These are phyloP conservation scores for Microplitis manilae DNA, from an alignment of 2,888 invertebrate species.

Conservation along the genomic window DNA sequence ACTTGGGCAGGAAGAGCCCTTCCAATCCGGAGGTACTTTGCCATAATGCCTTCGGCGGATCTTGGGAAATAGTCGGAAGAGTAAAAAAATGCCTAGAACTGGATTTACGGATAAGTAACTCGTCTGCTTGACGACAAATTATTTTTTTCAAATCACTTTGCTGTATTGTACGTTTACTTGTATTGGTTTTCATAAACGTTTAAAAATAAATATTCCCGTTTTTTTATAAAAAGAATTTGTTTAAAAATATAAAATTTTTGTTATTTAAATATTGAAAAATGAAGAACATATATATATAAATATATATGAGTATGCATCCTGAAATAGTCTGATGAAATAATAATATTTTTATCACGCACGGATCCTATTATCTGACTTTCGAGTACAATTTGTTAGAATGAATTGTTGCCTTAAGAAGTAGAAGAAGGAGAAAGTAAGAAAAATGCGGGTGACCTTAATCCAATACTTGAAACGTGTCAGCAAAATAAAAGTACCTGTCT, in stretches of 20 bases:
- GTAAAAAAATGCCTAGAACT: slow-evolving; percentile 16
- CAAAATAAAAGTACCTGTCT: slow-evolving; percentile 31
- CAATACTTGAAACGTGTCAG: slow-evolving; percentile 52
- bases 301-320: slow-evolving; percentile 8
- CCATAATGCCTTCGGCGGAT: slow-evolving; percentile 34
- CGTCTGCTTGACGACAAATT: neutral
- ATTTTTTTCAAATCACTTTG: neutral
- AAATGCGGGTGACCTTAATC: slow-evolving; percentile 51
- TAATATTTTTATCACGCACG: slow-evolving; percentile 32
- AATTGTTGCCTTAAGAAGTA: slow-evolving; percentile 41
- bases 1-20: slow-evolving; percentile 23
- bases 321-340: neutral
- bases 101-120: slow-evolving; percentile 5
- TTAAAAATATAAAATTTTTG: neutral
- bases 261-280: slow-evolving; percentile 35
- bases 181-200: neutral
- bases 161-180: neutral
- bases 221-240: no score
- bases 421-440: slow-evolving; percentile 48
- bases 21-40: slow-evolving; percentile 34
- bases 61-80: slow-evolving; percentile 21
- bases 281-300: slow-evolving; percentile 35
- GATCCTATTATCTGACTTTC: slow-evolving; percentile 41
- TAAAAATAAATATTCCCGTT: neutral
- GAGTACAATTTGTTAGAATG: slow-evolving; percentile 47